Percentiles rank a stretch among this genome's conserved stretches.
Evolutionary conservation across 2,888 invertebrate species (phyloP).

Genomic region (Dinocampus coccinellae): DNA sequence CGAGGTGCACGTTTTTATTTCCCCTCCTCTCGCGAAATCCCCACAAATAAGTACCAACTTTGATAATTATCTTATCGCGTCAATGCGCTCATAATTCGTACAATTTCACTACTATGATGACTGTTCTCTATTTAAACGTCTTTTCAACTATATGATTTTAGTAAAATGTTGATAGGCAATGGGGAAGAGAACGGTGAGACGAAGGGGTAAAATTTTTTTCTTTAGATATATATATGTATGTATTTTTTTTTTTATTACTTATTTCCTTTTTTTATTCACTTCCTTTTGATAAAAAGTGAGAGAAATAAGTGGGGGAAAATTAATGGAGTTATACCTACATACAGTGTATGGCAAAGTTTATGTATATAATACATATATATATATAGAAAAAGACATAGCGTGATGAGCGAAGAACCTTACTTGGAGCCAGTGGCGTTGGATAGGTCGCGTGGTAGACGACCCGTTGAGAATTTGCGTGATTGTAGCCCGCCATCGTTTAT

Average conservation of each 20-base stretch:
- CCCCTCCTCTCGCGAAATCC: neutral
- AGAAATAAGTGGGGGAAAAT: neutral
- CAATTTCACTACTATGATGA: slow-evolving; percentile 8
- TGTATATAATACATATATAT: too few relatives aligned
- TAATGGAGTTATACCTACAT: neutral
- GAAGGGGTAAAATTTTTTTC: too few relatives aligned
- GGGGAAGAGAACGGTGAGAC: too few relatives aligned
- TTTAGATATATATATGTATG: too few relatives aligned
- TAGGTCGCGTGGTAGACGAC: slow-evolving; percentile 69
- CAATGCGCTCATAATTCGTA: slow-evolving; percentile 21
- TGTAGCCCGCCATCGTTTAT: slow-evolving; percentile 64
- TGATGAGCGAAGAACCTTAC: slow-evolving; percentile 60
- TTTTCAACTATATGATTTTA: slow-evolving; percentile 7
- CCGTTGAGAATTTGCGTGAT: slow-evolving; percentile 67
- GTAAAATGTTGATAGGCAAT: neutral
- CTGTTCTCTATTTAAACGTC: slow-evolving; percentile 1
- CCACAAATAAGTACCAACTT: slow-evolving; percentile 13
- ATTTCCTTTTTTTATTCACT: too few relatives aligned
- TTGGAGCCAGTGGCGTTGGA: slow-evolving; percentile 68
- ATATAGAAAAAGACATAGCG: slow-evolving; percentile 46
- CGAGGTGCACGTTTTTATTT: neutral
- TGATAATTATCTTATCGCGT: slow-evolving; percentile 31
- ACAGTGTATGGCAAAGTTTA: neutral
- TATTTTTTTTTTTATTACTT: neutral
- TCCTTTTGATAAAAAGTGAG: neutral